These are phyloP conservation scores for Empis livida DNA, from an alignment of 2,888 invertebrate species.

Conservation along the genomic window DNA sequence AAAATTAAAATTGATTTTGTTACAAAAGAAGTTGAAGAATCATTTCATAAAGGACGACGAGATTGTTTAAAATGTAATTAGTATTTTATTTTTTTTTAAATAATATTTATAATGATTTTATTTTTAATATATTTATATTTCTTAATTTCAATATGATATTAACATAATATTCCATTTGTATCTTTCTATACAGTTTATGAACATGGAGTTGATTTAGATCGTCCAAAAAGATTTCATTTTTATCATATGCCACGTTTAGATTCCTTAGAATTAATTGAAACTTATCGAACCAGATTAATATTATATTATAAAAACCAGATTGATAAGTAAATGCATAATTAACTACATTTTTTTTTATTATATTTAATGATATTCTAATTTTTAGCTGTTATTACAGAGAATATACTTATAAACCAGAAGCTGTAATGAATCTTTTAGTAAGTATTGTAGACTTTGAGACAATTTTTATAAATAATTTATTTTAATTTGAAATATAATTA, in stretches of 20 bases:
- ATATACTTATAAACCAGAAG: slow-evolving; percentile 3
- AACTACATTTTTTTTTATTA: slow-evolving; percentile 6
- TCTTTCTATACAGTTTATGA: slow-evolving; percentile 20
- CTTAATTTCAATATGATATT: no score
- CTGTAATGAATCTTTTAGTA: no score
- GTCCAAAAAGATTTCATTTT: slow-evolving; percentile 30
- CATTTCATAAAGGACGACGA: slow-evolving; percentile 49
- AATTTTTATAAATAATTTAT: no score
- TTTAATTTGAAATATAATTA: no score
- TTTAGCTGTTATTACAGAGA: slow-evolving; percentile 15
- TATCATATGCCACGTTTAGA: slow-evolving; percentile 47
- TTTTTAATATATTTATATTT: background rate
- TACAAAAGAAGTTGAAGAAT: slow-evolving; percentile 42
- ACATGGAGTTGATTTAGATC: slow-evolving; percentile 16
- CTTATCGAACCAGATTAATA: slow-evolving; percentile 39
- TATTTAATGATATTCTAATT: background rate
- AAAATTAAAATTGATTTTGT: slow-evolving; percentile 41
- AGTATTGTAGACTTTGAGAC: no score
- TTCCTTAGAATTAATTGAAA: slow-evolving; percentile 47
- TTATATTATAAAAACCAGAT: slow-evolving; percentile 49
- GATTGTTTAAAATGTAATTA: slow-evolving; percentile 55
- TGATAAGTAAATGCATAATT: slow-evolving; percentile 30
- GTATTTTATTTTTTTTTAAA: background rate
- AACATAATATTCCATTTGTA: background rate
- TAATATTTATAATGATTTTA: background rate